Conservation (phyloP, 2,888 invertebrate species). For the Neelides folsomi region DNA sequence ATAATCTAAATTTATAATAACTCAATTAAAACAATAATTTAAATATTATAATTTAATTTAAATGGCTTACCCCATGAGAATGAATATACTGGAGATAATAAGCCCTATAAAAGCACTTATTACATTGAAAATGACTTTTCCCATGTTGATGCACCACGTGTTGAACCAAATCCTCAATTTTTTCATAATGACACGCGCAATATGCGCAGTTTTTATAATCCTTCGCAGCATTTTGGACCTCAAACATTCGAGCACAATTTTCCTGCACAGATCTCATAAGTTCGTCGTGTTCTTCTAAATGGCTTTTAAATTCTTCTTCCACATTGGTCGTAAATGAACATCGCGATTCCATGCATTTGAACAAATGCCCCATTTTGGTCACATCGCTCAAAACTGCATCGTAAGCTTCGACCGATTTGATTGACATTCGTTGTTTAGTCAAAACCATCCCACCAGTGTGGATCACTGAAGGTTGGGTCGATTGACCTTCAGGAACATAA, state of each 20-base stretch:
- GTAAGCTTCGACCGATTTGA: conserved; percentile 2
- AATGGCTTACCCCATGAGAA: conserved; percentile 43
- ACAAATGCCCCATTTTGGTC: conserved; percentile 37
- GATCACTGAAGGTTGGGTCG: no score
- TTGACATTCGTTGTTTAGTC: no score
- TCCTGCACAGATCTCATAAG: background rate
- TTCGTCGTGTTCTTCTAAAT: conserved; percentile 38
- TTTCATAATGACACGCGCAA: conserved; percentile 42
- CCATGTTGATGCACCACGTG: conserved; percentile 52
- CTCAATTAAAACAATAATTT: no score
- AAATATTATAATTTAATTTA: no score
- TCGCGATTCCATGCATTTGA: conserved; percentile 45
- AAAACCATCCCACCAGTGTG: no score
- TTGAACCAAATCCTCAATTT: conserved; percentile 41
- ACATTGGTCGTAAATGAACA: conserved; percentile 42
- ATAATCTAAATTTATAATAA: no score
- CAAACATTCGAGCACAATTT: conserved; percentile 1
- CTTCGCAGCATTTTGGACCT: conserved; percentile 12
- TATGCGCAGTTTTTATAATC: conserved; percentile 48
- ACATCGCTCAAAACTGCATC: conserved; percentile 35
- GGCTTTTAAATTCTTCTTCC: conserved; percentile 37
- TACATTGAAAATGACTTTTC: conserved; percentile 50
- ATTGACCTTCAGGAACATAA: no score
- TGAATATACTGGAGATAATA: conserved; percentile 47
- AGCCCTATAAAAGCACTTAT: conserved; percentile 55